Evolutionary conservation across 2,113 vertebrate genomes (phyloP).

Genomic region (Herpailurus yagouaroundi): DNA sequence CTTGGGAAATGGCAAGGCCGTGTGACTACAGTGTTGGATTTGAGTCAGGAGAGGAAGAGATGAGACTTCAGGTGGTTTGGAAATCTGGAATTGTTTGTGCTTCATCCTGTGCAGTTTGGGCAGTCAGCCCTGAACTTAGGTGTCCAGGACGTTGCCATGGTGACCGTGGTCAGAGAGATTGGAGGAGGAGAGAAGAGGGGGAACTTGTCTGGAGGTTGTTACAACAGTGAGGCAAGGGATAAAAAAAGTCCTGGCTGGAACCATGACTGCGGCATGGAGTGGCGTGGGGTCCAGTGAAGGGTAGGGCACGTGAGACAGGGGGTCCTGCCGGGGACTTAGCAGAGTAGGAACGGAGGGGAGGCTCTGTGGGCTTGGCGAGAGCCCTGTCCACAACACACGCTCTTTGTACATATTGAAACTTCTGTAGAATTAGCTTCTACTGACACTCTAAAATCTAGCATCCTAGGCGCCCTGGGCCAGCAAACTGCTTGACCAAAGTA

Average conservation of each 20-base stretch:
- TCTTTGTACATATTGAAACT: background rate
- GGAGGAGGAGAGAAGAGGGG: background rate
- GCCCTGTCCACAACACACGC: accelerated
- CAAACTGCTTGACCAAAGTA: background rate
- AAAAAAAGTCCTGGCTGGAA: background rate
- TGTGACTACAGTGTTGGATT: background rate
- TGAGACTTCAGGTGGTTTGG: background rate
- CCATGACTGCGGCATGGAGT: background rate
- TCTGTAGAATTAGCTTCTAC: background rate
- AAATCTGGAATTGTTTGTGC: background rate
- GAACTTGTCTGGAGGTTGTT: background rate
- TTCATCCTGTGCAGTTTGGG: background rate
- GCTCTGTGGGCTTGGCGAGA: background rate
- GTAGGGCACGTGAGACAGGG: accelerated
- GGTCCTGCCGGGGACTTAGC: background rate
- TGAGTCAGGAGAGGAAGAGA: background rate
- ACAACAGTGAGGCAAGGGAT: background rate
- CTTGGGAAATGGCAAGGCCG: background rate
- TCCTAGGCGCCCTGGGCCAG: background rate
- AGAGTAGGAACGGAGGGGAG: background rate
- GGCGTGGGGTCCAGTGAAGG: background rate
- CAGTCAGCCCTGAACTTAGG: background rate
- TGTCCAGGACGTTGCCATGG: background rate
- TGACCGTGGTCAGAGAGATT: background rate
- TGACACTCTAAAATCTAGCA: background rate